Conservation (phyloP, 1,140 invertebrate genomes). For the Gryllus bimaculatus region DNA sequence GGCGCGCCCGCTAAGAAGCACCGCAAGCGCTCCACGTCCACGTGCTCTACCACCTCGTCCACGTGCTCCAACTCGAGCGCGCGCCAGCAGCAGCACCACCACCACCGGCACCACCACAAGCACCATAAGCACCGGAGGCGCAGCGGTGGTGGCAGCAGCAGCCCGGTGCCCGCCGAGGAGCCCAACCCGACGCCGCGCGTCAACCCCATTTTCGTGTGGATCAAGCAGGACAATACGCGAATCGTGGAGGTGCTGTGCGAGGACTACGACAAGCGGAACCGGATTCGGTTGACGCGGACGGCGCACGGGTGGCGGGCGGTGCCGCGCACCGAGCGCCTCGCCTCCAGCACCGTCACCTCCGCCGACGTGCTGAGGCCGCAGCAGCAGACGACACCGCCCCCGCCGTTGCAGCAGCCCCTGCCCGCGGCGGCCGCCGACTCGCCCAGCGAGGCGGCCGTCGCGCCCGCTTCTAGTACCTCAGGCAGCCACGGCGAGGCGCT, state of each 20-base stretch:
- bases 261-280: constrained; percentile 73
- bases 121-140: constrained; percentile 23
- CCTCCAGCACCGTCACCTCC: constrained; percentile 43
- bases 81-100: constrained; percentile 36
- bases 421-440: constrained; percentile 16
- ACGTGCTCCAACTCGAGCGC: constrained; percentile 9
- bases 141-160: neutral
- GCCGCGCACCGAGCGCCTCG: constrained; percentile 58
- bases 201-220: constrained; percentile 73
- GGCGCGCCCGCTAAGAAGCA: constrained; percentile 14
- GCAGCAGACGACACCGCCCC: neutral
- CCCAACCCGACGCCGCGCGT: constrained; percentile 41
- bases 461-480: constrained; percentile 21
- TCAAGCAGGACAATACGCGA: constrained; percentile 60
- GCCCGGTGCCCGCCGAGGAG: neutral
- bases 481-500: constrained; percentile 13
- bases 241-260: constrained; percentile 74
- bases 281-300: constrained; percentile 67
- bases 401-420: constrained; percentile 20
- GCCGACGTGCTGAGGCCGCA: constrained; percentile 25
- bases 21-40: constrained; percentile 18
- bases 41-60: constrained; percentile 15
- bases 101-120: constrained; percentile 30
- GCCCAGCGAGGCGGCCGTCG: constrained; percentile 8
- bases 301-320: constrained; percentile 70